Percentiles rank a stretch among this genome's conserved stretches.
Conservation (phyloP, 2,797 vertebrate species). For the Loris lydekkerianus region DNA sequence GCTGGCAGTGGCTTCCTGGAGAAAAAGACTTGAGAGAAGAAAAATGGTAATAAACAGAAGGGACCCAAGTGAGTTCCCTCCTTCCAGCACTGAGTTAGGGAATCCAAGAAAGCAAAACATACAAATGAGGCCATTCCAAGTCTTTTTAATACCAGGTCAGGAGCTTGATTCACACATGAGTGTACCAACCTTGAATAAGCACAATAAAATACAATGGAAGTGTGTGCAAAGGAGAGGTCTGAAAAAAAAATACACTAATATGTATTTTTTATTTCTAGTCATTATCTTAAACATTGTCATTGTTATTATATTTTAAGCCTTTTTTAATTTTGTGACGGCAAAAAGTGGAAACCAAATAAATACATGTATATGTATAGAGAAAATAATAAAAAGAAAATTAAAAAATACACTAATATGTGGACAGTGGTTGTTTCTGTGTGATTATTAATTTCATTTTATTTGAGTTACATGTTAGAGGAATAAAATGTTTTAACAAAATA, state of each 20-base stretch:
- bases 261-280: no score
- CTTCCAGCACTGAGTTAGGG: neutral
- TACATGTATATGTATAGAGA: no score
- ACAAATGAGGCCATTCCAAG: neutral
- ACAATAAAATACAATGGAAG: neutral
- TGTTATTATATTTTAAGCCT: no score
- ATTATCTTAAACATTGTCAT: no score
- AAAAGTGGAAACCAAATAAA: no score
- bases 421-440: neutral
- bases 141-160: neutral
- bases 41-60: neutral
- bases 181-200: neutral
- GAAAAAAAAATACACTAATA: neutral
- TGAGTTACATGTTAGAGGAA: neutral
- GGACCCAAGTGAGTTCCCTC: neutral
- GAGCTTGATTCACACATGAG: neutral
- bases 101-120: neutral
- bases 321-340: no score
- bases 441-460: neutral
- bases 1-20: neutral
- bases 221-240: neutral
- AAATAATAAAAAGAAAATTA: no score
- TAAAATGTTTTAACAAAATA: neutral
- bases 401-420: neutral
- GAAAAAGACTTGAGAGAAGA: neutral